phyloP scores from a whole-genome alignment of 2,888 invertebrate genomes.

The Lymantria monacha region DNA sequence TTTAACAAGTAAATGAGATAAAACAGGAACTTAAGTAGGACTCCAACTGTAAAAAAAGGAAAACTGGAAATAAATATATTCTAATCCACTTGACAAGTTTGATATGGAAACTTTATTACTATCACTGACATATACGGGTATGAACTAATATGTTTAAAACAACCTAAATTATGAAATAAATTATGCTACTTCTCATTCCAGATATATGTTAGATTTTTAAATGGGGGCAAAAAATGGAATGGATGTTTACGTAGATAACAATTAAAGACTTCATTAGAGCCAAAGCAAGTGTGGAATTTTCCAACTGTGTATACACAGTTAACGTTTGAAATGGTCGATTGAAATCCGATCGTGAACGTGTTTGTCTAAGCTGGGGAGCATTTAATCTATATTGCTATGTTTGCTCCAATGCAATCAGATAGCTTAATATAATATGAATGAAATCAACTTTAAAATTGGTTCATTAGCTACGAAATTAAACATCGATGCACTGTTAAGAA shows the following conservation, averaged over 20 bases:
- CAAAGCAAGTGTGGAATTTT: constrained; percentile 25
- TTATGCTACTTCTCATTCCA: too few relatives aligned
- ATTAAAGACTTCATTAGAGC: constrained; percentile 35
- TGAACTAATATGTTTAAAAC: too few relatives aligned
- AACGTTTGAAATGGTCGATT: constrained; percentile 24
- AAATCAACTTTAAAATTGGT: constrained; percentile 21
- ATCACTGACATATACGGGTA: too few relatives aligned
- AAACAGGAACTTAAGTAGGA: too few relatives aligned
- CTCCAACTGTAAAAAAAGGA: too few relatives aligned
- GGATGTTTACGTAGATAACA: constrained; percentile 6
- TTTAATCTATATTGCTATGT: constrained; percentile 28
- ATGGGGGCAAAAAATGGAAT: too few relatives aligned
- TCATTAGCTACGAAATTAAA: constrained; percentile 10
- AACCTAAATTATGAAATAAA: too few relatives aligned
- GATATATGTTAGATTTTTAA: too few relatives aligned
- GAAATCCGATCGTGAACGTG: constrained; percentile 36
- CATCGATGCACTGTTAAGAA: background rate
- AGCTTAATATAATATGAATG: constrained; percentile 17
- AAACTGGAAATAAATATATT: too few relatives aligned
- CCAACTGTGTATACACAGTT: constrained; percentile 26
- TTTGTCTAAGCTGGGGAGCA: constrained; percentile 28
- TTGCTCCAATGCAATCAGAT: constrained; percentile 24
- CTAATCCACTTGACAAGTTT: too few relatives aligned
- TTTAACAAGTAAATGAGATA: too few relatives aligned
- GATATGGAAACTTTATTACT: too few relatives aligned